Conservation (phyloP, 2,888 invertebrate species). For the Thereva unica region DNA sequence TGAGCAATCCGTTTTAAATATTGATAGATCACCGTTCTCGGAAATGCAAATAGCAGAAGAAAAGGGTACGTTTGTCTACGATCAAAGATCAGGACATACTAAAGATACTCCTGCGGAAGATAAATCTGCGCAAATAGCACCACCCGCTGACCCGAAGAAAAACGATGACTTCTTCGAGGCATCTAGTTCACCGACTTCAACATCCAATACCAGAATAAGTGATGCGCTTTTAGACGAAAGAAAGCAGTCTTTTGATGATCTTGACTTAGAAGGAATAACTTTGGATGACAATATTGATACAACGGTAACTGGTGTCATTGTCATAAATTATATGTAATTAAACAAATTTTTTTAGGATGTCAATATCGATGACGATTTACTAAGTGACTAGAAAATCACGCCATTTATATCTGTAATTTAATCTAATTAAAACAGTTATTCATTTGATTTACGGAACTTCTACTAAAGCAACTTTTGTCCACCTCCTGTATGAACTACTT, state of each 20-base stretch:
- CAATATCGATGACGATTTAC: constrained; percentile 72
- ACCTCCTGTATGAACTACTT: no score
- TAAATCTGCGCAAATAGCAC: background rate
- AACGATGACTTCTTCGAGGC: constrained; percentile 3
- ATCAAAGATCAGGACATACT: constrained; percentile 22
- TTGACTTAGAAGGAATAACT: constrained; percentile 80
- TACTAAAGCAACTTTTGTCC: no score
- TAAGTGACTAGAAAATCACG: constrained; percentile 61
- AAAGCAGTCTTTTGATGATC: constrained; percentile 63
- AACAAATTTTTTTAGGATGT: constrained; percentile 64
- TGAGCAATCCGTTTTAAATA: constrained; percentile 62
- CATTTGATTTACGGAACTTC: no score
- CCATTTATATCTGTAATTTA: background rate
- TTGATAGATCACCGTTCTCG: constrained; percentile 70
- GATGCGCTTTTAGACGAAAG: background rate
- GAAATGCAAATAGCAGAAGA: constrained; percentile 70
- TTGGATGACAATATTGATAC: constrained; percentile 80
- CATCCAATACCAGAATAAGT: background rate
- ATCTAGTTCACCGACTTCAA: background rate
- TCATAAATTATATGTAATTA: constrained; percentile 41
- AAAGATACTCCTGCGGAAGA: background rate
- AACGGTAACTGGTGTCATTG: constrained; percentile 61
- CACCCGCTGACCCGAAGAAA: constrained; percentile 6
- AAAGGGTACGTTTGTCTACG: constrained; percentile 59
- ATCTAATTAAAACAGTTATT: background rate